Evolutionary conservation across 2,113 vertebrate genomes (phyloP).

Genomic region (Zapus hudsonius): DNA sequence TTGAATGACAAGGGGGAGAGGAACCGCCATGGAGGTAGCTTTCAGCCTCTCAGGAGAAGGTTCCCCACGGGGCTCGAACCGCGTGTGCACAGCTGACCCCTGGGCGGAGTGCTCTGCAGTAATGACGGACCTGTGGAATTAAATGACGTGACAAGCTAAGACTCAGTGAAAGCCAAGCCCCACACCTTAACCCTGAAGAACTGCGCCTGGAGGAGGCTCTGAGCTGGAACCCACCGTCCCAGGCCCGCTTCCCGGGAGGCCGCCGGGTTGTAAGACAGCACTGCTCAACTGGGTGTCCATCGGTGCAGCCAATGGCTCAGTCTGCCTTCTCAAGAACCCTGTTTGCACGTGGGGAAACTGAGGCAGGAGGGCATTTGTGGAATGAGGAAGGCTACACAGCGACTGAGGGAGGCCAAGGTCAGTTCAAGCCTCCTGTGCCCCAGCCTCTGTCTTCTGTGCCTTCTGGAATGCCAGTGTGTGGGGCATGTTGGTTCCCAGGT

Average conservation of each 20-base stretch:
- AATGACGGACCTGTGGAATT: rapidly evolving
- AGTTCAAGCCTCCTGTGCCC: not conserved
- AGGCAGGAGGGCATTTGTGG: not conserved
- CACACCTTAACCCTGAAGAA: not conserved
- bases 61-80: not conserved
- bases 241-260: too few species aligned
- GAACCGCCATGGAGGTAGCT: not conserved
- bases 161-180: not conserved
- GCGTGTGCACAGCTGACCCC: not conserved
- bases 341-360: not conserved
- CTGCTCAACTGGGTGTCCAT: too few species aligned
- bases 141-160: not conserved
- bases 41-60: not conserved
- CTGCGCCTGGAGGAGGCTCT: rapidly evolving
- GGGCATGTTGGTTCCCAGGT: not conserved
- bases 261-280: not conserved
- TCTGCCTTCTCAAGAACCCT: not conserved
- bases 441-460: not conserved
- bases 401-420: too few species aligned
- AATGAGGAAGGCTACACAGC: not conserved
- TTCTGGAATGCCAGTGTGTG: not conserved
- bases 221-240: rapidly evolving
- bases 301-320: too few species aligned
- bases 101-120: rapidly evolving
- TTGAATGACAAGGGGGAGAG: not conserved